Base-by-base conservation (phyloP, 2,888 invertebrate genomes). In the Cryptocephalus moraei region DNA sequence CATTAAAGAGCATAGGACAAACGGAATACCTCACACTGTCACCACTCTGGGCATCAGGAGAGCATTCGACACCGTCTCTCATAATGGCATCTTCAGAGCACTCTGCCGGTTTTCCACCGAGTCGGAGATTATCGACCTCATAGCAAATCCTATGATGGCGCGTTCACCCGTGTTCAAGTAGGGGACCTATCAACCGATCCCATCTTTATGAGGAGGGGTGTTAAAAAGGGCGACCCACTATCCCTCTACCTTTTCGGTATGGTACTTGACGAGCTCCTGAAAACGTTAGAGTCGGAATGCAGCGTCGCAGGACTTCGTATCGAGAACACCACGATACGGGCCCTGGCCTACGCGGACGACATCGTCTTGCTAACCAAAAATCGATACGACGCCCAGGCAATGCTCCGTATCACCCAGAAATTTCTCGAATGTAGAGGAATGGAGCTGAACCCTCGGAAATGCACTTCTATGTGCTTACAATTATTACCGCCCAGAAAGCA, bases 171-270 rank as follows among this genome's bases (percentile, higher is more conserved):
- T 34, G 49, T 55, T 44, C 48, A 44, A n/a, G 49, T 47, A 3
- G 52, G 49, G 1, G 9, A 3, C 2, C 14, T 33, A 8, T 14
- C 32, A 1, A 46, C 38, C 1, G 33, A 33, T 9, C 22, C 41
- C 4, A 54, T 63, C 8, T 31, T 4, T 1, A 49, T 61, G 3
- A 43, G 12, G 0, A 57, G 64, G 22, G 68, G 69, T 1, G 70
- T 71, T 4, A 60, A 65, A 9, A 71, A 72, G 53, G 71, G 70
- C 0, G 68, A 70, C 49, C 68, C 68, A 0, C 50, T 71, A 10
- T 65, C 66, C 10, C 60, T 61, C 0, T 1, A 59, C 0, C 46
- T 60, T 0, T 61, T 64, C 32, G 60, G 60, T 32, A 11, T 61
- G 1, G 56, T 63, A 0, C 43, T 63, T 13, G 61, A 62, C 44